A percentile compares a stretch with the other conserved stretches of the same genome.
Evolutionary conservation across 2,113 vertebrate genomes (phyloP).

Genomic region (Bubo blakistoni): DNA sequence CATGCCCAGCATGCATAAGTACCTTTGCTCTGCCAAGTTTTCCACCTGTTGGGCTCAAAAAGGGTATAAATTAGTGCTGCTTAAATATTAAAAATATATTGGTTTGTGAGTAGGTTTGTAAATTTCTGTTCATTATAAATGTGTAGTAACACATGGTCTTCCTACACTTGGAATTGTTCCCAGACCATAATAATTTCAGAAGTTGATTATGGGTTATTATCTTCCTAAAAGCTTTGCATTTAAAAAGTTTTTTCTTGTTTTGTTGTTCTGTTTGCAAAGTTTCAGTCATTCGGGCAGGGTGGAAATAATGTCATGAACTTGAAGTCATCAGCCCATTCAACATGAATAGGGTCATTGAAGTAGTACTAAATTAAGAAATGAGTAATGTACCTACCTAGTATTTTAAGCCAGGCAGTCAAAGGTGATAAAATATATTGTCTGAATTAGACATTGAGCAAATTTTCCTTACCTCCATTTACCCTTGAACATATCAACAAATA

Average conservation of each 20-base stretch:
- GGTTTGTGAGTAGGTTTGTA: background rate
- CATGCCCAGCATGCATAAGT: fast-evolving
- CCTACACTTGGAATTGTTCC: background rate
- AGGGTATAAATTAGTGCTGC: background rate
- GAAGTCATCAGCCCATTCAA: background rate
- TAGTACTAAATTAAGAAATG: background rate
- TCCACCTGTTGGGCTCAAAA: background rate
- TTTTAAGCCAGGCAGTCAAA: background rate
- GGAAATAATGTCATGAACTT: background rate
- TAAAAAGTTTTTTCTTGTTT: background rate
- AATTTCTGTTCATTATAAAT: background rate
- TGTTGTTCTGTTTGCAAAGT: background rate
- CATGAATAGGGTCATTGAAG: background rate
- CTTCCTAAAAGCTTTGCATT: background rate
- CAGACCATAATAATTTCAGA: background rate
- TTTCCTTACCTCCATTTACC: background rate
- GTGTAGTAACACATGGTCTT: background rate
- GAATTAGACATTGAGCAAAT: background rate
- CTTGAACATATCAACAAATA: background rate
- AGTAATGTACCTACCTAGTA: background rate
- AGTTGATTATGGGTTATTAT: background rate
- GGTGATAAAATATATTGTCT: background rate
- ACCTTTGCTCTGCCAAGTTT: background rate
- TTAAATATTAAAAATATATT: background rate
- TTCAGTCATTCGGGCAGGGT: background rate